These are phyloP conservation scores for Nipponacmea schrenckii DNA, from an alignment of 2,888 invertebrate species.

Conservation along the genomic window DNA sequence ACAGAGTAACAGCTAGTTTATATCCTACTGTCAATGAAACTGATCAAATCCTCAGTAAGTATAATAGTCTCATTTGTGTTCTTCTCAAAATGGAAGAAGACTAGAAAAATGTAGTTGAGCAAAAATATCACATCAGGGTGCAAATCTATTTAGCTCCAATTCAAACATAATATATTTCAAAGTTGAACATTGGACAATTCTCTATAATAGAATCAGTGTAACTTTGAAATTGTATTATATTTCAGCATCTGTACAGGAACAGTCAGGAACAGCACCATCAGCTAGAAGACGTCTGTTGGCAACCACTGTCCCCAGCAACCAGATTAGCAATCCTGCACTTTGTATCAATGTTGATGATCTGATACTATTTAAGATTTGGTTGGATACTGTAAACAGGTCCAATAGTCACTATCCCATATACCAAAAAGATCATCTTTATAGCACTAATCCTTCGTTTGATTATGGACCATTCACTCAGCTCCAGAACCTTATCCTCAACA, in stretches of 20 bases:
- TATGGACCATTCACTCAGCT: constrained; percentile 62
- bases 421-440: constrained; percentile 60
- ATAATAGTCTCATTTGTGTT: too few species aligned
- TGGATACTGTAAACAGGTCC: constrained; percentile 53
- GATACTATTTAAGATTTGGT: constrained; percentile 59
- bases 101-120: too few species aligned
- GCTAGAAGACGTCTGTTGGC: constrained; percentile 51
- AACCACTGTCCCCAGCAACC: constrained; percentile 46
- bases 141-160: too few species aligned
- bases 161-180: too few species aligned
- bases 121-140: too few species aligned
- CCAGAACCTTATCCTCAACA: constrained; percentile 54
- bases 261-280: constrained; percentile 6
- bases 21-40: constrained; percentile 39
- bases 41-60: constrained; percentile 37
- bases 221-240: neutral
- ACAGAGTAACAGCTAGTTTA: constrained; percentile 42
- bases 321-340: constrained; percentile 58
- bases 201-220: too few species aligned
- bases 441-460: constrained; percentile 63
- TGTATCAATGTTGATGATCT: constrained; percentile 61
- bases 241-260: neutral
- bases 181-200: too few species aligned
- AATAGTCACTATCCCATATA: constrained; percentile 63
- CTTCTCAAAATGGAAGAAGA: too few species aligned